These are phyloP conservation scores for Neomorphus geoffroyi DNA, from an alignment of 2,797 vertebrate genomes.

Conservation along the genomic window DNA sequence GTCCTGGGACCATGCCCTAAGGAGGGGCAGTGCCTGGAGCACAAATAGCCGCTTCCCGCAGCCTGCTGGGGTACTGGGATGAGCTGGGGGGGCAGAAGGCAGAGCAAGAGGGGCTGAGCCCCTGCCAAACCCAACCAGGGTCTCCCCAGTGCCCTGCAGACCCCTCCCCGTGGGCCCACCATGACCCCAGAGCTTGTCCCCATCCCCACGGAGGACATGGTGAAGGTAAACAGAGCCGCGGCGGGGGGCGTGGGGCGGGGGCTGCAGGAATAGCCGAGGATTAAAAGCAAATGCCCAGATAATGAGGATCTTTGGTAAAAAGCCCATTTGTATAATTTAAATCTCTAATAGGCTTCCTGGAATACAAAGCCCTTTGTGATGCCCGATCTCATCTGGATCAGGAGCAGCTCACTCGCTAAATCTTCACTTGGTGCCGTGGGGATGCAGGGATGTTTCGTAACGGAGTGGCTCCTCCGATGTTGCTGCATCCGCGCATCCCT, in stretches of 20 bases:
- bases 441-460: background rate
- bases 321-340: constrained; percentile 68
- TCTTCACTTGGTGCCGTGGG: background rate
- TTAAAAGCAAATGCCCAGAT: constrained; percentile 60
- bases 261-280: background rate
- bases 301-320: constrained; percentile 61
- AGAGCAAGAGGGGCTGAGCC: background rate
- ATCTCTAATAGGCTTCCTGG: constrained; percentile 67
- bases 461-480: rapidly evolving
- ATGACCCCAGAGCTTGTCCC: background rate
- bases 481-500: background rate
- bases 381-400: constrained; percentile 41
- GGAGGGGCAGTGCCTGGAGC: background rate
- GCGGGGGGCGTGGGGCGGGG: background rate
- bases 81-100: background rate
- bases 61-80: background rate
- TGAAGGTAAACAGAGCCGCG: background rate
- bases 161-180: rapidly evolving
- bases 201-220: background rate
- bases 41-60: background rate
- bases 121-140: background rate
- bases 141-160: rapidly evolving
- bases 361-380: constrained; percentile 67
- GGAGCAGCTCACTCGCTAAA: background rate
- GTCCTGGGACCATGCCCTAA: rapidly evolving